Evolutionary conservation across 2,113 vertebrate genomes (phyloP).

Genomic region (Otis tarda): DNA sequence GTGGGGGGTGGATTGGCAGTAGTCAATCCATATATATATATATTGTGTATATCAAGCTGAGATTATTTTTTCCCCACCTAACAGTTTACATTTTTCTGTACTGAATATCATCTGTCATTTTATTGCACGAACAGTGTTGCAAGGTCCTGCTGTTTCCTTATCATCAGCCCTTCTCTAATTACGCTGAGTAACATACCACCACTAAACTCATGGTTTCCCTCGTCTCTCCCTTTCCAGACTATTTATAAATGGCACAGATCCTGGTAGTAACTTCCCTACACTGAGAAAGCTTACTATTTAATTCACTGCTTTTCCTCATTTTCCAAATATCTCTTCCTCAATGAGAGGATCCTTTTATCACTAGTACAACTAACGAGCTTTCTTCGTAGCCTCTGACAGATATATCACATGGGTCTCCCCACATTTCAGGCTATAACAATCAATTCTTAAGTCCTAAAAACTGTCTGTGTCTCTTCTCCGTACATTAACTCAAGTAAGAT

Average conservation of each 20-base stretch:
- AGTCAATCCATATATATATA: no score
- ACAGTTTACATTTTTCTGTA: not conserved
- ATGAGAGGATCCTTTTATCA: not conserved
- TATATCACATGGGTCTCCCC: not conserved
- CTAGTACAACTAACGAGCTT: not conserved
- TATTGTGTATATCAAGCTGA: accelerated
- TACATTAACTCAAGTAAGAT: not conserved
- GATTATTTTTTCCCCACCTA: not conserved
- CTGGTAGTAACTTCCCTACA: not conserved
- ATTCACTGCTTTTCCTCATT: not conserved
- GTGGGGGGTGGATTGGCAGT: not conserved
- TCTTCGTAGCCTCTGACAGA: not conserved
- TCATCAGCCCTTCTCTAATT: not conserved
- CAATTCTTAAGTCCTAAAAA: not conserved
- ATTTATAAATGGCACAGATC: not conserved
- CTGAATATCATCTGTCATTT: not conserved
- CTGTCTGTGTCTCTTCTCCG: not conserved
- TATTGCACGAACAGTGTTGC: not conserved
- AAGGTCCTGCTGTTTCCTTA: not conserved
- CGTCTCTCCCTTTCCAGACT: not conserved
- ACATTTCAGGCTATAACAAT: not conserved
- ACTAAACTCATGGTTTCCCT: not conserved
- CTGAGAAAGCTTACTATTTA: not conserved
- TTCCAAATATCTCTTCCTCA: not conserved
- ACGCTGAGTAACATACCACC: not conserved